Base-by-base conservation (phyloP, 2,113 vertebrate genomes). In the Antennarius striatus region DNA sequence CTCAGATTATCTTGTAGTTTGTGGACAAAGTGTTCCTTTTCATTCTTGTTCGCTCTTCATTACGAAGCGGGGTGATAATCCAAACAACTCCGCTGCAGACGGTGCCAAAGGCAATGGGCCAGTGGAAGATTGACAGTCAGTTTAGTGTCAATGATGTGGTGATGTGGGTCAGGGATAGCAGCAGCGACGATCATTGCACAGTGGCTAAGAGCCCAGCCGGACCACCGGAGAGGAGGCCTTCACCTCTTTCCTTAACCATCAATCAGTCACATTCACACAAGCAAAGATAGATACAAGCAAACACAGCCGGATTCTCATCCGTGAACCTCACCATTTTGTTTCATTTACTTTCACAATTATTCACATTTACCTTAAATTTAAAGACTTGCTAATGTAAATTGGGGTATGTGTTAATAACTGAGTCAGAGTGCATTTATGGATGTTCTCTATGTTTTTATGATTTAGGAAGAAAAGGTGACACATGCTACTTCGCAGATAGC, bases 161-260 rank as follows among this genome's bases (percentile, higher is more conserved):
- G 83, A 87, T 88, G 71, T 75, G 87, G 90, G 89, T 92, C 91
- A 91, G 81, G 81, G 89, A 86, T 70, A 88, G 81, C 88, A 88
- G 84, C 89, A 83, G 84, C 76, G 83, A 82, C 68, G 83, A 86
- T 87, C 88, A 79, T 84, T 91, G 87, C 90, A 91, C 86, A 90
- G 90, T 90, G 86, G 84, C 88, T 90, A 84, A 85, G 80, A 83
- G 83, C 87, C 73, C 86, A 86, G 80, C 22, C 65, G 86, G 92
- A 92, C 92, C 91, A 92, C 91, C 90, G 67, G 87, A 77, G 73
- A 82, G 86, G 80, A 88, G 82, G 84, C 84, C 85, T 77, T 85
- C 87, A 78, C 79, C 73, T 82, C 80, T 63, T 75, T 84, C 80
- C 75, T 86, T 71, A 69, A 82, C 80, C 81, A 90, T 91, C 88